A percentile compares a stretch with the other conserved stretches of the same genome.
These are phyloP conservation scores for Drosophila trapezifrons DNA, from an alignment of 1,140 invertebrate genomes.

Conservation along the genomic window DNA sequence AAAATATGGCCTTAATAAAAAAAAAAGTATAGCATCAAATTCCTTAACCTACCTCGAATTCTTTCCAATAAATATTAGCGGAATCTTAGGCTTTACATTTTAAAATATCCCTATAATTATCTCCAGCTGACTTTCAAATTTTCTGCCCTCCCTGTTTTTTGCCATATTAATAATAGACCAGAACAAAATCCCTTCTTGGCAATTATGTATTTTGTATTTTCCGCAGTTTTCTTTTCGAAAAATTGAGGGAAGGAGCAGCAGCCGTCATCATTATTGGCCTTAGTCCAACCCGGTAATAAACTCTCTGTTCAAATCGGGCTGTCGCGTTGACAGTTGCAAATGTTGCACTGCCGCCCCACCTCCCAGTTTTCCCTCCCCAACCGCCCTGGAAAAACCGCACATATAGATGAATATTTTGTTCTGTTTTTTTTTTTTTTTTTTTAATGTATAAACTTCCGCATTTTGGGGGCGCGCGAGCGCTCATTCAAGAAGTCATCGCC, in stretches of 20 bases:
- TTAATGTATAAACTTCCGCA: constrained; percentile 71
- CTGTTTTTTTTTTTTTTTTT: constrained; percentile 33
- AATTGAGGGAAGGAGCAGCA: neutral
- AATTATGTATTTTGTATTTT: constrained; percentile 37
- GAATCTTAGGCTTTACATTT: neutral
- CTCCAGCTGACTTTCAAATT: neutral
- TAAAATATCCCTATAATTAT: neutral
- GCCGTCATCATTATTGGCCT: constrained; percentile 65
- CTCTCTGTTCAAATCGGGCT: constrained; percentile 53
- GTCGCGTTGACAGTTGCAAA: constrained; percentile 79
- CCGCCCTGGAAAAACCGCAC: constrained; percentile 17
- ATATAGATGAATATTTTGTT: constrained; percentile 43
- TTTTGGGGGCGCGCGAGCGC: constrained; percentile 59
- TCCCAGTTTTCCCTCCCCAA: neutral
- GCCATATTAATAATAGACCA: constrained; percentile 28
- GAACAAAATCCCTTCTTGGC: constrained; percentile 17
- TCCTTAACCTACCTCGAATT: neutral
- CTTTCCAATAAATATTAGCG: neutral
- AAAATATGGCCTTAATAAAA: no score
- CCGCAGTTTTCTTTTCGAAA: constrained; percentile 13
- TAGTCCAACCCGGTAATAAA: constrained; percentile 77
- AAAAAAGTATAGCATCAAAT: no score
- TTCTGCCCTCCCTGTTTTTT: neutral
- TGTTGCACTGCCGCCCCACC: constrained; percentile 46
- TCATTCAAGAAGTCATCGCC: constrained; percentile 59